Percentiles rank a stretch among this genome's conserved stretches.
Evolutionary conservation across 2,888 invertebrate genomes (phyloP).

Genomic region (Melanchra persicariae): DNA sequence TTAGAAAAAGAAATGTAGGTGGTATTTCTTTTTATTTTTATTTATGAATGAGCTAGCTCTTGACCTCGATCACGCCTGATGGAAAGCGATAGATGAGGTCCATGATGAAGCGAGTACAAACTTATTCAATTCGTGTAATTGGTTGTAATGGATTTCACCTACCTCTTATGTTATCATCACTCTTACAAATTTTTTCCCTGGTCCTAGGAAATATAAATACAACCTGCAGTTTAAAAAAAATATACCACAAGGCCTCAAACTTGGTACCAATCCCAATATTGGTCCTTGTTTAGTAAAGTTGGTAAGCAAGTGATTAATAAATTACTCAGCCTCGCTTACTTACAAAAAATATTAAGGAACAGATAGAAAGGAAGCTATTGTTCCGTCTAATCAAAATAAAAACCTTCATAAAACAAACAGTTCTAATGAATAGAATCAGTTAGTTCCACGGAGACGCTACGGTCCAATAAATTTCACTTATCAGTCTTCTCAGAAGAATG

Average conservation of each 20-base stretch:
- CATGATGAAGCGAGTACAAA: too few relatives aligned
- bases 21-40: too few relatives aligned
- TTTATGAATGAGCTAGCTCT: too few relatives aligned
- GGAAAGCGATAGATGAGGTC: too few relatives aligned
- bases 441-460: slow-evolving; percentile 29
- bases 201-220: not conserved
- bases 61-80: too few relatives aligned
- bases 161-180: not conserved
- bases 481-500: slow-evolving; percentile 33
- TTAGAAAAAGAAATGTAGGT: not conserved
- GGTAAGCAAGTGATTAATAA: too few relatives aligned
- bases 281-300: not conserved
- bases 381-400: slow-evolving; percentile 26
- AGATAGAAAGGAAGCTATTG: slow-evolving; percentile 27
- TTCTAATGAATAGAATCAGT: slow-evolving; percentile 19
- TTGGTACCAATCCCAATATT: not conserved
- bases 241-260: not conserved
- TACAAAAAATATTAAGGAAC: not conserved
- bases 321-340: not conserved
- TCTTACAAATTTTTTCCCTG: not conserved
- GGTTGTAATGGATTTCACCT: not conserved
- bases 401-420: slow-evolving; percentile 38
- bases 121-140: too few relatives aligned
- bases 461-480: slow-evolving; percentile 58
- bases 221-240: not conserved